Base-by-base conservation (phyloP, 2,888 invertebrate species). In the Perdita meconis region DNA sequence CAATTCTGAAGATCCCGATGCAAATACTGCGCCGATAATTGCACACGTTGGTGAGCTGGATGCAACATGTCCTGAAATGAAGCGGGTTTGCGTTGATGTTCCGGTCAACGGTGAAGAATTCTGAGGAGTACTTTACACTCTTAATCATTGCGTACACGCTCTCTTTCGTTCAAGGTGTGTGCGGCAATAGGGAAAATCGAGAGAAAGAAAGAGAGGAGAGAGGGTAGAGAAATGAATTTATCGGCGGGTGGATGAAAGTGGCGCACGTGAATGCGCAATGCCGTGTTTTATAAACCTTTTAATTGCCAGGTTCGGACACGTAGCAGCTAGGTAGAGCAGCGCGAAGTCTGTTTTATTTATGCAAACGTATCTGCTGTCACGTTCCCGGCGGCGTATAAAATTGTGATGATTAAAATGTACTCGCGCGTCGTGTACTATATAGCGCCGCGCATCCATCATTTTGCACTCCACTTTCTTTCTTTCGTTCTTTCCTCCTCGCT, bases 1-100 rank as follows among this genome's bases (percentile, higher is more conserved):
- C 47, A 71, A 78, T 83, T 82, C 80, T 57, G 71, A 51, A 75
- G 76, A 86, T 85, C 59, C 63, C 65, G 61, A 78, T 74, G 84
- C 67, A 78, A 82, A 84, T 82, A 78, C 77, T 78, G 44, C 44
- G 12, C 61, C 50, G 66, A 78, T 85, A 83, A 85, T 85, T 85
- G 80, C 85, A 73, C 61, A 30, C 34, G 10, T 22, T 8, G 3
- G 34, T 12, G 19, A 0, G 42, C 13, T 40, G 22, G 56, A 26
- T 36, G 66, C 44, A 63, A 56, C 36, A 34, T 44, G 24, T 34
- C 22, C 12, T 13, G 12, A 5, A 69, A 57, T 53, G 19, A 65
- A 59, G 22, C 44, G 22, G 24, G 51, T 47, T 47, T 22, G 19
- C 59, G 13, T 38, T 30, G 53, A 59, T 10, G 44, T 38, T 38